Conservation (phyloP, 2,888 invertebrate genomes). For the Calliscelio sp. region DNA sequence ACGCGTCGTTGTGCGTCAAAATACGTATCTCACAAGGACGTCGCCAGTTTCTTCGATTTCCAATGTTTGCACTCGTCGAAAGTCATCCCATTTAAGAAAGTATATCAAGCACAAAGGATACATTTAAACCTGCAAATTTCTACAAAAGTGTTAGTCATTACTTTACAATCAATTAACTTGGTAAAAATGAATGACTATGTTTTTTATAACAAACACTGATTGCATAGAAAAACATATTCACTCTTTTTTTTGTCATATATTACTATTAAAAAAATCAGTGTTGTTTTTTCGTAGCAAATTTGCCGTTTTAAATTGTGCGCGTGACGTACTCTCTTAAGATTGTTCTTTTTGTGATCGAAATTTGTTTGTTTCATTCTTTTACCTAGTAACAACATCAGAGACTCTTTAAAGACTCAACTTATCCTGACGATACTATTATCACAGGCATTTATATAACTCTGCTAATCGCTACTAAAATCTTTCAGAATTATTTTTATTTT, state of each 20-base stretch:
- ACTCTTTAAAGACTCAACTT: slow-evolving; percentile 89
- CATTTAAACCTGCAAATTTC: no score
- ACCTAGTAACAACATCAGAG: slow-evolving; percentile 87
- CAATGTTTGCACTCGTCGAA: slow-evolving; percentile 48
- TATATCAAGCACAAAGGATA: no score
- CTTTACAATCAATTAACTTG: no score
- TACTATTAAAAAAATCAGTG: no score
- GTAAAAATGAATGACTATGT: no score
- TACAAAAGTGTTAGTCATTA: no score
- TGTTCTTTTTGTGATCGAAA: slow-evolving; percentile 50
- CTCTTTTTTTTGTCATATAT: no score
- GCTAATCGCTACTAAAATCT: slow-evolving; percentile 85
- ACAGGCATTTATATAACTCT: slow-evolving; percentile 88
- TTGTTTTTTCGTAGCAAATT: no score
- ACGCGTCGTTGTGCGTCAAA: slow-evolving; percentile 71
- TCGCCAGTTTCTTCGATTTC: slow-evolving; percentile 51
- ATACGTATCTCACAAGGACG: slow-evolving; percentile 60
- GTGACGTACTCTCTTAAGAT: slow-evolving; percentile 25
- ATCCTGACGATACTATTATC: slow-evolving; percentile 91
- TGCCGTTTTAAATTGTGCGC: no score
- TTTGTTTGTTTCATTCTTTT: slow-evolving; percentile 71
- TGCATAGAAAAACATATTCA: no score
- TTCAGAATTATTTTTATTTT: slow-evolving; percentile 80
- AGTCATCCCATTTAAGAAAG: slow-evolving; percentile 45
- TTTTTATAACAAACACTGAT: no score